Evolutionary conservation across 2,113 vertebrate genomes (phyloP).

Genomic region (Enhydra lutris): DNA sequence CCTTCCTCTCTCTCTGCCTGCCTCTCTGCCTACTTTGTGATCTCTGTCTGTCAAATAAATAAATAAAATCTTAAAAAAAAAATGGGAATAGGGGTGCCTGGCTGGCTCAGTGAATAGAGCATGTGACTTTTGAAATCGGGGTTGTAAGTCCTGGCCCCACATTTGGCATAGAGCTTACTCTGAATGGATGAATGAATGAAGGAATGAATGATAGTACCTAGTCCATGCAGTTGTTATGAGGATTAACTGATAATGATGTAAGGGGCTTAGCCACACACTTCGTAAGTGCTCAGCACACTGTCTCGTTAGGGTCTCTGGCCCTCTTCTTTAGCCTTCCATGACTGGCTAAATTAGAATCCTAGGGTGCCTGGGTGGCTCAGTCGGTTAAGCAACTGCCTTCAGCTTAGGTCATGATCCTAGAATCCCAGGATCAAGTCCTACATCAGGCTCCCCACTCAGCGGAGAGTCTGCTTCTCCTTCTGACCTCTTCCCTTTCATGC

Average conservation of each 20-base stretch:
- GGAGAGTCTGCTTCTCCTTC: too few species aligned
- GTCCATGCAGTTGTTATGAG: background rate
- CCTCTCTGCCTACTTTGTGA: too few species aligned
- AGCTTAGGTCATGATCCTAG: too few species aligned
- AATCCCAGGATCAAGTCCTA: too few species aligned
- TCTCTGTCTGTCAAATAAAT: too few species aligned
- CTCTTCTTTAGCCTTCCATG: background rate
- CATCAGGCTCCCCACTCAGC: too few species aligned
- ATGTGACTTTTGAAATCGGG: background rate
- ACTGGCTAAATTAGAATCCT: background rate
- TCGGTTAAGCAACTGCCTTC: too few species aligned
- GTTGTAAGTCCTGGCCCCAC: background rate
- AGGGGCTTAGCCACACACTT: background rate
- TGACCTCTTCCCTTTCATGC: too few species aligned
- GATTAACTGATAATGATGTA: background rate
- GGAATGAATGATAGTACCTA: background rate
- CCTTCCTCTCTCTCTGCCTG: too few species aligned
- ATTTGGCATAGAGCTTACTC: background rate
- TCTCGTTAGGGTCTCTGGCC: background rate
- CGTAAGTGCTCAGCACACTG: background rate
- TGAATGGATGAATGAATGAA: background rate
- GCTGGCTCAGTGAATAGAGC: background rate
- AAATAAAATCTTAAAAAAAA: too few species aligned
- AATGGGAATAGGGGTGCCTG: background rate
- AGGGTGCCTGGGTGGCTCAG: too few species aligned